Evolutionary conservation across 2,888 invertebrate genomes (phyloP), one percentile per base, ranked within the genome.

Genomic region (Meteorus colon): DNA sequence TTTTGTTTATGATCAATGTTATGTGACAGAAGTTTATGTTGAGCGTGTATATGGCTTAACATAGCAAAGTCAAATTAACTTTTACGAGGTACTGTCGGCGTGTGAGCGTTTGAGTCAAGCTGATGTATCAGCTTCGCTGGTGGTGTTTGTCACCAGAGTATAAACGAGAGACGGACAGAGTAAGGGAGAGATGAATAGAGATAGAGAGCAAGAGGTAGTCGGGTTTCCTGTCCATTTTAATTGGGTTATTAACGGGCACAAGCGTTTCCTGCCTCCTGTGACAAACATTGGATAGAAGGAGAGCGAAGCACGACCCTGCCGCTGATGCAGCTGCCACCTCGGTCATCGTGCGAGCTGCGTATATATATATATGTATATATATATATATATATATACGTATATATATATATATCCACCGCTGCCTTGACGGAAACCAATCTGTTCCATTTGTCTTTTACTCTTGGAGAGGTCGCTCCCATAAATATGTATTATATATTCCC

Each of bases 261-360:
- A 83, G 84, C 81, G 83, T 84, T 86, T 85, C 86, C 84, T 85
- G 84, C 83, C 84, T 83, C 81, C 84, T 84, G 82, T 79, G 84
- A 83, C 83, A 85, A 83, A 84, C 83, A 79, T 77, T 62, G 78
- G 79, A 68, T 77, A 77, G 79, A 75, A 73, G 78, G 74, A 76
- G 72, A 78, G 68, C 77, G 72, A 75, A 76, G 65, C 67, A 70
- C 62, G 73, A 27, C 63, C 59, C 68, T 63, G 68, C 10, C 55
- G 19, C 70, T 73, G 73, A 60, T 77, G 82, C 85, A 84, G 85
- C 85, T 84, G 85, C 79, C 82, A 75, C 79, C 79, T 82, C 81
- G 81, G 55, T 81, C 79, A 76, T 76, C 78, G 77, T 78, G 19
- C 41, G 27, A 45, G 45, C 16, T 48, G 60, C 48, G 45, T 24